Base-by-base conservation (phyloP, 2,113 vertebrate genomes). In the Pterocles gutturalis region DNA sequence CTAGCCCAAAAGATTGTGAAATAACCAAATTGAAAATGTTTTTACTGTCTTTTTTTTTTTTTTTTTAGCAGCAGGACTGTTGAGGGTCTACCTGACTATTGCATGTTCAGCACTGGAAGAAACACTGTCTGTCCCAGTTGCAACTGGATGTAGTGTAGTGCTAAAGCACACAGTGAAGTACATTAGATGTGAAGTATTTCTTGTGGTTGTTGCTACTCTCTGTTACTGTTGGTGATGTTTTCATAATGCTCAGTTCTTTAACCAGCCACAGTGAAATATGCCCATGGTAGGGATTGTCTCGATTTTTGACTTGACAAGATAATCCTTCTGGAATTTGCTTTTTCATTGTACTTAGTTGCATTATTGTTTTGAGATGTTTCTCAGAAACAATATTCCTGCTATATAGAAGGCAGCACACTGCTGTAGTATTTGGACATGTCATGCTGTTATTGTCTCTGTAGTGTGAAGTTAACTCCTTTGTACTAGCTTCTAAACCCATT, bases 401-500 rank as follows among this genome's bases (percentile, higher is more conserved):
- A 18, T 28, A 20, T 1, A 54, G 36, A 55, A 38, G n/a, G 36
- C 54, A 51, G 4, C 21, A 53, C 10, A 1, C 60, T 90, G n/a
- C 11, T 20, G 10, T 55, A 0, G 0, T 62, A 29, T 86, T 80
- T 93, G 58, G 45, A 54, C 5, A 4, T 77, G 61, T 51, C n/a
- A 11, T 43, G 20, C 36, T 77, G 28, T 65, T 62, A 24, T 9
- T 76, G 19, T 62, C 29, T 79, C 48, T 84, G 1, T 6, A 29
- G 7, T 22, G 14, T 66, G 41, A 73, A 12, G 14, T 69, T 77
- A 86, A 73, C 10, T 73, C 25, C 49, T 94, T 93, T 90, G 34
- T 51, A 49, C 58, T 71, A 91, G 29, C 46, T 13, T 87, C 94
- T 85, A 70, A 94, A 73, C 69, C 26, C 25, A 7, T 93, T 83